Evolutionary conservation across 2,113 vertebrate genomes (phyloP).

Genomic region (Eurystomus gularis): DNA sequence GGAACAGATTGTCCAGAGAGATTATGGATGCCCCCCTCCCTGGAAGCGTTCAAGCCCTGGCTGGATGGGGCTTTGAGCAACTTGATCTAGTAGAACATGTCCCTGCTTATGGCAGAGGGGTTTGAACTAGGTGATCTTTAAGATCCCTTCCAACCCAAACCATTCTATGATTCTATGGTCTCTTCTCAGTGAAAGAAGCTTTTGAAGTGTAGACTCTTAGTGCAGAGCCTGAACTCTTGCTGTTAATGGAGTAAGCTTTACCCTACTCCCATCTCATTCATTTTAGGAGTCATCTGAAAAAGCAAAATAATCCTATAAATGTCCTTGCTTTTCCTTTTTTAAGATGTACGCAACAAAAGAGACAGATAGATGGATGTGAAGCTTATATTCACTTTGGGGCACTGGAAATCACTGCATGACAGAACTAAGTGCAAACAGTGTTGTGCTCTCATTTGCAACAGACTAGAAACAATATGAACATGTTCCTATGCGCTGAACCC

Average conservation of each 20-base stretch:
- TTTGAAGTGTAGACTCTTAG: background rate
- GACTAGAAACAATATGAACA: background rate
- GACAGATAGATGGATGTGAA: background rate
- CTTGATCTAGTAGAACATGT: background rate
- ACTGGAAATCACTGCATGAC: background rate
- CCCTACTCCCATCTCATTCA: background rate
- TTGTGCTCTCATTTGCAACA: background rate
- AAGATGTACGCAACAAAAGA: background rate
- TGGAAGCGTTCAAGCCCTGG: background rate
- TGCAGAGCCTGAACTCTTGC: background rate
- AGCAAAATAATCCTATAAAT: background rate
- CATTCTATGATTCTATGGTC: background rate
- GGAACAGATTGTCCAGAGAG: background rate
- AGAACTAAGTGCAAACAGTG: background rate
- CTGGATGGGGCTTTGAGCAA: background rate
- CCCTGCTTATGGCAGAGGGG: background rate
- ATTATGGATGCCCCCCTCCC: background rate
- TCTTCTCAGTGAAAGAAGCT: background rate
- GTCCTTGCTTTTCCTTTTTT: background rate
- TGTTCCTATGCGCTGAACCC: background rate
- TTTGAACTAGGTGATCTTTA: background rate
- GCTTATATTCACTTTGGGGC: background rate
- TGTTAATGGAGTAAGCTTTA: background rate
- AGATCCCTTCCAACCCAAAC: background rate
- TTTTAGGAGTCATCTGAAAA: background rate